Evolutionary conservation across 2,113 vertebrate genomes (phyloP).

Genomic region (Typhlomys cinereus): DNA sequence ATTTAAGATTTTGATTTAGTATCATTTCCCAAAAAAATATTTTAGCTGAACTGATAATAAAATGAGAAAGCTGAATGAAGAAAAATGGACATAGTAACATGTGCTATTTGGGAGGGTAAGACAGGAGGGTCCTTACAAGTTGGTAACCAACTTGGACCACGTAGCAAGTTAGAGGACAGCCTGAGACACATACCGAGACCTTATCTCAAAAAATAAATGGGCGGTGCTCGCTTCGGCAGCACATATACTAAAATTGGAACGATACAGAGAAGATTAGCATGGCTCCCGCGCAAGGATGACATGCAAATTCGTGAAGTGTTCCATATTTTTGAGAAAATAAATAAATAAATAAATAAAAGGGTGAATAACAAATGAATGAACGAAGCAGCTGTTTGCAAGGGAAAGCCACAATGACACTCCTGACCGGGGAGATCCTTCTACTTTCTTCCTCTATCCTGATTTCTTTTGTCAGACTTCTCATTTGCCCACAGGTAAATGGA

Average conservation of each 20-base stretch:
- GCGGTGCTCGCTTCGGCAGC: too few relatives aligned
- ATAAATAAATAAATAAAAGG: background rate
- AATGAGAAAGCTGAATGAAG: background rate
- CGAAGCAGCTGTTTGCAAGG: conserved; percentile 23
- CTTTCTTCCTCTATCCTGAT: background rate
- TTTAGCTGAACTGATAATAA: conserved; percentile 62
- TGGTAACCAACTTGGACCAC: background rate
- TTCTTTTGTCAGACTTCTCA: conserved; percentile 52
- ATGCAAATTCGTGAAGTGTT: too few relatives aligned
- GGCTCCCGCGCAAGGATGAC: too few relatives aligned
- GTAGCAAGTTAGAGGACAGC: background rate
- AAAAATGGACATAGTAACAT: too few relatives aligned
- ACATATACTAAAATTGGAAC: too few relatives aligned
- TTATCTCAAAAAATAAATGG: background rate
- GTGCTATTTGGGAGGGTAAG: background rate
- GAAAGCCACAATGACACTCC: conserved; percentile 63
- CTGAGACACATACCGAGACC: background rate
- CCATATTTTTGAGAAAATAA: background rate
- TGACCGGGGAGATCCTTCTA: background rate
- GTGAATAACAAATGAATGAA: background rate
- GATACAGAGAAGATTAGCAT: too few relatives aligned
- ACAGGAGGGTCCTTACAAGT: background rate
- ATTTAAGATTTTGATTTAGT: conserved; percentile 34
- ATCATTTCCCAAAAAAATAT: conserved; percentile 14
- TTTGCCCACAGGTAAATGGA: conserved; percentile 20